Evolutionary conservation across 2,888 invertebrate genomes (phyloP), one percentile per base, ranked within the genome.

Genomic region (Lochmaea capreae): DNA sequence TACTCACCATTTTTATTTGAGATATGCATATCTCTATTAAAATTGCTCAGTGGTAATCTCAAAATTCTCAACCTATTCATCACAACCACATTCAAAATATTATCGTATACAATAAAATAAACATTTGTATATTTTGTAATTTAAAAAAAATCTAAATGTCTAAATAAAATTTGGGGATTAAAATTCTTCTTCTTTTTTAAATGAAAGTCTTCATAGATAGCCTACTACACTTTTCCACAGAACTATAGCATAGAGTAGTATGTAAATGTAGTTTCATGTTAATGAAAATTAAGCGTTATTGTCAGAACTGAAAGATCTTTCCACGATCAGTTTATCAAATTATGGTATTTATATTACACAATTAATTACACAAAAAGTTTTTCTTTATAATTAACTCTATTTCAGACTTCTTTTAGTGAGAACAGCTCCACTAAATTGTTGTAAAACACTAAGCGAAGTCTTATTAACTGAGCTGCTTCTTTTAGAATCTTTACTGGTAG

Each of bases 21-120:
- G 42, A 14, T 39, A 67, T 67, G 58, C 59, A 67, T 67, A 11
- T 58, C 22, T 59, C 67, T 58, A 5, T 18, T 43, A 59, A 67
- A 67, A 14, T 22, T 16, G n/a, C n/a, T 42, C 14, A 46, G 1
- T 43, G 42, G 8, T 22, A 39, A 18, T 11, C 14, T 58, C 16
- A 67, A 43, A 43, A 59, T 58, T 42, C 57, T 67, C 18, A 67
- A 6, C 58, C n/a, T 59, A 43, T 67, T 58, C 67, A 67, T 67
- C n/a, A 12, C 57, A 46, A 33, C 6, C 18, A 59, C 26, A 33
- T 33, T 26, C 1, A 59, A 59, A 59, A 59, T 33, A 22, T 58
- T 4, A 33, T 54, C 18, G 16, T 54, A 3, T 18, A 18, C 18
- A 54, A 18, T 54, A 18, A 54, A 54, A 54, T 16, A 16, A 16